These are phyloP conservation scores for Drosophila quinaria DNA, from an alignment of 2,888 invertebrate genomes.

Conservation along the genomic window DNA sequence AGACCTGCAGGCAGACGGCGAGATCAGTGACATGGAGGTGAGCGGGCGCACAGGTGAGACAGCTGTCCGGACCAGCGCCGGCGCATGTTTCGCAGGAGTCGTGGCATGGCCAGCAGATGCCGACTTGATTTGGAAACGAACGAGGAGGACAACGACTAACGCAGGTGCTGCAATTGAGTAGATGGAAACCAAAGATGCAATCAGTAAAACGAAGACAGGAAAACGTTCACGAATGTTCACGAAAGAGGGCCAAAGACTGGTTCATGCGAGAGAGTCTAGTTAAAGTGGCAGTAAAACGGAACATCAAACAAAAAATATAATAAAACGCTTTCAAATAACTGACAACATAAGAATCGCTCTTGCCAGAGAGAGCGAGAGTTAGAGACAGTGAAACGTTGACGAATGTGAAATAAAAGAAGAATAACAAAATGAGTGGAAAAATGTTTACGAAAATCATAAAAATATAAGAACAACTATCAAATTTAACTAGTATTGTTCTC, in stretches of 20 bases:
- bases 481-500: too few species aligned
- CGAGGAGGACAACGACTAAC: constrained; percentile 94
- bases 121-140: constrained; percentile 92
- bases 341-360: too few species aligned
- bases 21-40: constrained; percentile 94
- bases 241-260: background rate
- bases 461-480: too few species aligned
- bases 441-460: too few species aligned
- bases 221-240: background rate
- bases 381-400: background rate
- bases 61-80: constrained; percentile 94
- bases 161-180: constrained; percentile 88
- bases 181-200: background rate
- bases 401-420: background rate
- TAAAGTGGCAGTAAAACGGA: background rate
- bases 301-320: background rate
- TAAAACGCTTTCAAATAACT: too few species aligned
- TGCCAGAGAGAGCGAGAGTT: too few species aligned
- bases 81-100: constrained; percentile 96
- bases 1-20: constrained; percentile 94
- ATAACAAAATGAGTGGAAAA: too few species aligned
- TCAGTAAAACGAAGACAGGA: background rate
- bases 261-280: too few species aligned
- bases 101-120: constrained; percentile 94
- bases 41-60: constrained; percentile 93